These are phyloP conservation scores for Anolis sagrei DNA, from an alignment of 2,113 vertebrate genomes.

Conservation along the genomic window DNA sequence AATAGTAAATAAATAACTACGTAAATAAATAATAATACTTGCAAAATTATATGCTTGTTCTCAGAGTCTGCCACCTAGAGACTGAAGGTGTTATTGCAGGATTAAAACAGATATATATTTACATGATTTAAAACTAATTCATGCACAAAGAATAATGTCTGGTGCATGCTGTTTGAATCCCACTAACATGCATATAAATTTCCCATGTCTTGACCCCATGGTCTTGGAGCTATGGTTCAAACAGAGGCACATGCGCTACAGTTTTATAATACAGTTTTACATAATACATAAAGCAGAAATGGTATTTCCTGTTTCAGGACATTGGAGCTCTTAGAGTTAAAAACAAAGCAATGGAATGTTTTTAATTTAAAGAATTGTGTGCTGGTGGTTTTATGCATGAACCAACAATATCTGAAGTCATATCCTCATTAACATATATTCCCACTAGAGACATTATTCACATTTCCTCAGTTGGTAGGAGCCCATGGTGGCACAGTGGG, in stretches of 20 bases:
- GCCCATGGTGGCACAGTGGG: too few species aligned
- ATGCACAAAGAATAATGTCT: not conserved
- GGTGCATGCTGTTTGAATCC: too few species aligned
- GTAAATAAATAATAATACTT: too few species aligned
- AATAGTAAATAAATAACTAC: too few species aligned
- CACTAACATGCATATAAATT: not conserved
- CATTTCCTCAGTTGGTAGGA: not conserved
- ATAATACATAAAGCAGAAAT: not conserved
- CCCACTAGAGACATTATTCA: slow-evolving; percentile 1
- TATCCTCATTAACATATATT: not conserved
- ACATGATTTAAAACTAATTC: not conserved
- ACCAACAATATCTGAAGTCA: not conserved
- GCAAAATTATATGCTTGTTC: not conserved
- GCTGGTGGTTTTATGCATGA: not conserved
- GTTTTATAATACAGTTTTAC: not conserved
- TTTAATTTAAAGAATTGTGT: not conserved
- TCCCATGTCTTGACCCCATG: not conserved
- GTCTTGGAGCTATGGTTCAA: not conserved
- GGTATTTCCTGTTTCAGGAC: not conserved
- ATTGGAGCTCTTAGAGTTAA: not conserved
- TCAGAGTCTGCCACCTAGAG: not conserved
- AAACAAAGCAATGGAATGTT: not conserved
- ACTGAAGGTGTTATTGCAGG: not conserved
- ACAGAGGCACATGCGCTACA: not conserved
- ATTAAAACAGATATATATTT: not conserved